A percentile compares a stretch with the other conserved stretches of the same genome.
phyloP scores from a whole-genome alignment of 2,113 vertebrate genomes.

The Amphiprion ocellaris region DNA sequence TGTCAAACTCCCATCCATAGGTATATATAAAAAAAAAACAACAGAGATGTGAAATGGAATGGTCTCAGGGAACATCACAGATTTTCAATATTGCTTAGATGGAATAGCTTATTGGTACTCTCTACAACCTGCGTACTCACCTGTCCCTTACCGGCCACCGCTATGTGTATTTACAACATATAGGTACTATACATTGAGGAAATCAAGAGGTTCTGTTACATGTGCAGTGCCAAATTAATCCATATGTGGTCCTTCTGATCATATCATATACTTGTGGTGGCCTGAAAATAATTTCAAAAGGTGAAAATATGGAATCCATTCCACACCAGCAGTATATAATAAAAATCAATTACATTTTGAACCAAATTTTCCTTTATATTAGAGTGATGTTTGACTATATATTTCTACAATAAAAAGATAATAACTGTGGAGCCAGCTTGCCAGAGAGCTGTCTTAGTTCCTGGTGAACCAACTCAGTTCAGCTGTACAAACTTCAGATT shows the following conservation, averaged over 20 bases:
- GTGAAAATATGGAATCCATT: constrained; percentile 43
- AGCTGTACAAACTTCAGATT: constrained; percentile 59
- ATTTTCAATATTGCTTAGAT: constrained; percentile 64
- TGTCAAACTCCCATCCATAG: constrained; percentile 58
- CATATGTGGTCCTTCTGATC: constrained; percentile 52
- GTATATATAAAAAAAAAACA: constrained; percentile 8
- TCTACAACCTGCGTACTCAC: constrained; percentile 40
- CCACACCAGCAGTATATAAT: constrained; percentile 16
- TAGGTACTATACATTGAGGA: constrained; percentile 20
- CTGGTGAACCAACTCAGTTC: constrained; percentile 30
- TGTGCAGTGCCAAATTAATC: constrained; percentile 42
- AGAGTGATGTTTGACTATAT: constrained; percentile 14
- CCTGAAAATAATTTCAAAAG: constrained; percentile 21
- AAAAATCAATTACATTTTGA: constrained; percentile 5
- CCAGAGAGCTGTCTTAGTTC: constrained; percentile 43
- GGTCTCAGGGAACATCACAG: constrained; percentile 58
- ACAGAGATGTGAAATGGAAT: constrained; percentile 56
- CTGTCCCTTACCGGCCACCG: constrained; percentile 43
- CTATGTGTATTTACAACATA: constrained; percentile 50
- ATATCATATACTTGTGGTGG: constrained; percentile 14
- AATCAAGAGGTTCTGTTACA: constrained; percentile 36
- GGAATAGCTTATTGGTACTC: constrained; percentile 47
- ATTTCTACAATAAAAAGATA: constrained; percentile 24
- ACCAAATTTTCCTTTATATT: constrained; percentile 6
- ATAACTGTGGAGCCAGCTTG: constrained; percentile 14